Base-by-base conservation (phyloP, 2,797 vertebrate species). In the Poeciliopsis gracilis region DNA sequence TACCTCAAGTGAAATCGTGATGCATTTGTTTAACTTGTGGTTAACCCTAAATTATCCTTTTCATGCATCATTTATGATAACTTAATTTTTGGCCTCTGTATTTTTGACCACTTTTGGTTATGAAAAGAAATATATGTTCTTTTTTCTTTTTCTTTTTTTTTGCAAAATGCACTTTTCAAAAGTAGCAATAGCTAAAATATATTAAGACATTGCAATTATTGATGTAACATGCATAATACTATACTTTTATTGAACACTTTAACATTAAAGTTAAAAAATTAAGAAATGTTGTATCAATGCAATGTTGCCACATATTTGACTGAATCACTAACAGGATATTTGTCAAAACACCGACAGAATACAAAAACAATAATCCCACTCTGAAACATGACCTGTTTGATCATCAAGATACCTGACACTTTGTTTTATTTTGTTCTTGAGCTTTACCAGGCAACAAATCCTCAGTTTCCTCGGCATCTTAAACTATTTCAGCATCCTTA, bases 1-100 rank as follows among this genome's bases (percentile, higher is more conserved):
- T 77, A 12, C 30, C 13, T 51, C 53, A 28, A 28, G 43, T 61
- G 59, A 72, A 72, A 59, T 77, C 28, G 33, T 67, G 20, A 69
- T 67, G 36, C 18, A 25, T 67, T 23, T 23, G 4, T 25, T 12
- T n/a, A 12, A 25, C 10, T 67, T 41, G 36, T 23, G 18, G 61
- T 38, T n/a, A 7, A 23, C 5, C 10, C 25, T 69, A 69, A 23
- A 25, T 41, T 69, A 69, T 12, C 38, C 23, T 23, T 69, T 43
- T n/a, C 2, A 69, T 28, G 23, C 10, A 23, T 41, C 10, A 43
- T 11, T 25, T 43, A 18, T 38, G 0, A 36, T 36, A 30, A 59
- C 16, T 2, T 23, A 1, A 16, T 11, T 20, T 36, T 36, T 36
- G 16, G 4, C 33, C 18, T 23, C 10, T 66, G 16, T 4, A 20